A percentile compares a stretch with the other conserved stretches of the same genome.
phyloP scores from a whole-genome alignment of 30 jellyfish, hydroid and myxozoan genomes.

The Aurelia aurita complex sp. Pacific region DNA sequence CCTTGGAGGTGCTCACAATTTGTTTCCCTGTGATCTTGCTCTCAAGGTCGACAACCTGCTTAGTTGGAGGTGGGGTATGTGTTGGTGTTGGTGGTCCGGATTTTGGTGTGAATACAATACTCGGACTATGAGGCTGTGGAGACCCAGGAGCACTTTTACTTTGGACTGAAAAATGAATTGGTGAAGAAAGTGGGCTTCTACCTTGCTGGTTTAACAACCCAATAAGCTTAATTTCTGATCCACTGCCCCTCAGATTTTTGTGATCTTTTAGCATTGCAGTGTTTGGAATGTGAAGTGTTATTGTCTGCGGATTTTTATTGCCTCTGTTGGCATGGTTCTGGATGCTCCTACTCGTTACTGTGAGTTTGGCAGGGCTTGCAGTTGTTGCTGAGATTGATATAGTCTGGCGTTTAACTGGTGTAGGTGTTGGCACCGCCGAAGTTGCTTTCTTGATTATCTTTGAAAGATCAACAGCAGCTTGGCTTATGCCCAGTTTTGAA shows the following conservation, averaged over 20 bases:
- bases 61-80: not conserved
- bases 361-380: constrained; percentile 60
- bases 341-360: constrained; percentile 53
- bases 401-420: constrained; percentile 12
- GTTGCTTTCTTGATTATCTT: not conserved
- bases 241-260: constrained; percentile 23
- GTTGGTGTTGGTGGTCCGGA: constrained; percentile 50
- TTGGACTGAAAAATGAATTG: constrained; percentile 70
- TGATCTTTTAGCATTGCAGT: constrained; percentile 65
- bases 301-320: constrained; percentile 50
- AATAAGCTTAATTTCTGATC: constrained; percentile 65
- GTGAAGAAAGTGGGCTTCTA: constrained; percentile 64
- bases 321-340: constrained; percentile 27
- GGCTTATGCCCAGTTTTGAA: not conserved
- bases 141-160: constrained; percentile 75
- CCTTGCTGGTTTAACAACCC: constrained; percentile 68
- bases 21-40: not conserved
- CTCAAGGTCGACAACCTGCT: not conserved
- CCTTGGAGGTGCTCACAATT: not conserved
- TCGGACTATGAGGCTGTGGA: constrained; percentile 63
- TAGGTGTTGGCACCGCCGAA: not conserved
- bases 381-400: constrained; percentile 1
- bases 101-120: constrained; percentile 44
- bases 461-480: constrained; percentile 2
- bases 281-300: constrained; percentile 69